Percentiles rank a stretch among this genome's conserved stretches.
Conservation (phyloP, 2,113 vertebrate species). For the Colaptes auratus region DNA sequence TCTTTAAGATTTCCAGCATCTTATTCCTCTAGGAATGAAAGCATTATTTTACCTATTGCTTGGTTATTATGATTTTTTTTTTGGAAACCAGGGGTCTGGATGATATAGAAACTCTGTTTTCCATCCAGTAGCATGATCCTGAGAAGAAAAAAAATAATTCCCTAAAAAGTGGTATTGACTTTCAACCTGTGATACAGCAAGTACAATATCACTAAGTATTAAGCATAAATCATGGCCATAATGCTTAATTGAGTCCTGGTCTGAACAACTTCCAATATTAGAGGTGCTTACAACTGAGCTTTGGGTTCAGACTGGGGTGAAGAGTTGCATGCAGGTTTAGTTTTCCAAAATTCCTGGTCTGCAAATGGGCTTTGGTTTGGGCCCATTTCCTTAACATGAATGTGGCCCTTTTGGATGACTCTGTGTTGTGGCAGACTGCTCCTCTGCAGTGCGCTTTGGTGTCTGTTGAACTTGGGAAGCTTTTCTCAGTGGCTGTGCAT, state of each 20-base stretch:
- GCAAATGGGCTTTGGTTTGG: not conserved
- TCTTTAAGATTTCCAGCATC: slow-evolving; percentile 14
- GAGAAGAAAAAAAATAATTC: not conserved
- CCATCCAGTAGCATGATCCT: rapidly evolving
- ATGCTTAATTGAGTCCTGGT: not conserved
- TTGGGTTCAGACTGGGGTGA: not conserved
- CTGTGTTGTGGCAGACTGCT: not conserved
- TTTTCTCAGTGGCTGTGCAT: rapidly evolving
- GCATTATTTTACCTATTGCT: not conserved
- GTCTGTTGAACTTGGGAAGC: not conserved
- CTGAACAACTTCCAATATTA: not conserved
- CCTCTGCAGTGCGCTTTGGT: not conserved
- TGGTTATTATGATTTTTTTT: not conserved
- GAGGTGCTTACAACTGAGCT: not conserved
- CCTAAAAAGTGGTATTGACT: not conserved
- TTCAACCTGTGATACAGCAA: not conserved
- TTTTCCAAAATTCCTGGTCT: not conserved
- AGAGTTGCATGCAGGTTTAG: rapidly evolving
- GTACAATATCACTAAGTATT: not conserved
- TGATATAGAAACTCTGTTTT: not conserved
- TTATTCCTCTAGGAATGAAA: slow-evolving; percentile 5
- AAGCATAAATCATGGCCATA: not conserved
- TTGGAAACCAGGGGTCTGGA: not conserved
- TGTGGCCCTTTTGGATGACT: rapidly evolving
- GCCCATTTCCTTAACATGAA: not conserved